Evolutionary conservation across 2,113 vertebrate species (phyloP), one percentile per base, ranked within the genome.

Genomic region (Colaptes auratus): DNA sequence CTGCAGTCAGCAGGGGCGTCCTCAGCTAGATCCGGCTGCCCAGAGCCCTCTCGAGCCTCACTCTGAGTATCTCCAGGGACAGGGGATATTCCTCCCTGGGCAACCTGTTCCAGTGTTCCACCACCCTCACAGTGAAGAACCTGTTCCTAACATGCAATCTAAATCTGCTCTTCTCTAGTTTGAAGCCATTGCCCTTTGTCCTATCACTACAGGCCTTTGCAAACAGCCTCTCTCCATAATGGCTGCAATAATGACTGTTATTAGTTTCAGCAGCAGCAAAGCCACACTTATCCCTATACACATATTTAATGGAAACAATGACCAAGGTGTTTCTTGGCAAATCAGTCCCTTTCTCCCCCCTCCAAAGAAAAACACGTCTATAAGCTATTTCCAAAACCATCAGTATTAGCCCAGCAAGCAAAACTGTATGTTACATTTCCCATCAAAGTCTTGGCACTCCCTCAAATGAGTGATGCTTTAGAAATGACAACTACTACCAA

Each of bases 321-420:
- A 81, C 82, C 78, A 10, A 94, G 90, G 80, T 88, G 82, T 92
- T 94, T 92, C 83, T 95, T 91, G 90, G 94, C 85, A 93, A 81
- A 94, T 94, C 67, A 81, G 69, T 67, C 58, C 42, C 48, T 27
- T 72, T 91, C 63, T 78, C 15, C 87, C 79, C 20, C 24, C 50
- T 12, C 39, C 3, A 1, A 23, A 79, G n/a, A 77, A 88, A 82
- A 95, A 81, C 82, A 91, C 52, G 86, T 81, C 93, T 89, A 89
- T 81, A 86, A 89, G 59, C 76, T 86, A 89, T 71, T 95, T 89
- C 91, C 69, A 65, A 91, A 95, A 69, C 94, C 92, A 93, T 93
- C 87, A 92, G 83, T 92, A 95, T 53, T 74, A 90, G 84, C 80
- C 88, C 79, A 82, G 81, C 85, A 82, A 75, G 81, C 55, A 78